Conservation (phyloP, 2,797 vertebrate species). For the Aselliscus stoliczkanus region DNA sequence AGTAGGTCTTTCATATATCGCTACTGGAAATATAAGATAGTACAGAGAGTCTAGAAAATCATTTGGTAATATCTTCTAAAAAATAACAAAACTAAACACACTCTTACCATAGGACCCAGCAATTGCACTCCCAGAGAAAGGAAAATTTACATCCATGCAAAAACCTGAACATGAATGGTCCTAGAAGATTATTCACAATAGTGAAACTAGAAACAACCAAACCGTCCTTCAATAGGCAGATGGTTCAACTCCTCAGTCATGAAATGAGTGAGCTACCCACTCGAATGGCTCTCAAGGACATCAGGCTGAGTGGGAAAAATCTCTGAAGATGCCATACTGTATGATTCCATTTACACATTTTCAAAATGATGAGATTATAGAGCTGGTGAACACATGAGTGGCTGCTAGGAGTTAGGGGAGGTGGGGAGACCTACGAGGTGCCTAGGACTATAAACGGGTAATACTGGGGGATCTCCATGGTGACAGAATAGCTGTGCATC, state of each 20-base stretch:
- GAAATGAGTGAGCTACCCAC: not conserved
- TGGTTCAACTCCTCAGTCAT: not conserved
- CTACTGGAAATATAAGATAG: not conserved
- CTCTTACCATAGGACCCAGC: not conserved
- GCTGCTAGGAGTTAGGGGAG: not conserved
- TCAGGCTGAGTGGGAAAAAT: not conserved
- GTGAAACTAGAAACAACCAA: not conserved
- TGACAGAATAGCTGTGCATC: not conserved
- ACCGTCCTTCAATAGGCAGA: not conserved
- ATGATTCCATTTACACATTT: not conserved
- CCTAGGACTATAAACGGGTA: not conserved
- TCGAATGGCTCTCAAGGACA: not conserved
- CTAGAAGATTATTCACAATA: not conserved
- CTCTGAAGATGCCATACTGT: not conserved
- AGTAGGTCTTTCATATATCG: not conserved
- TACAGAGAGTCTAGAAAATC: not conserved
- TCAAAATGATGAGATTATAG: slow-evolving; percentile 29
- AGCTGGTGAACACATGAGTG: not conserved
- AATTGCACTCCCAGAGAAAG: not conserved
- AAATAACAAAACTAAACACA: not conserved
- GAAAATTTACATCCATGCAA: not conserved
- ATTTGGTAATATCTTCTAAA: not conserved
- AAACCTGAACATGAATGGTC: not conserved
- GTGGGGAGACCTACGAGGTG: not conserved
- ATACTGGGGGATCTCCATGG: not conserved